Percentiles rank a stretch among this genome's conserved stretches.
Conservation (phyloP, 2,797 vertebrate genomes). For the Myotis pilosus region DNA sequence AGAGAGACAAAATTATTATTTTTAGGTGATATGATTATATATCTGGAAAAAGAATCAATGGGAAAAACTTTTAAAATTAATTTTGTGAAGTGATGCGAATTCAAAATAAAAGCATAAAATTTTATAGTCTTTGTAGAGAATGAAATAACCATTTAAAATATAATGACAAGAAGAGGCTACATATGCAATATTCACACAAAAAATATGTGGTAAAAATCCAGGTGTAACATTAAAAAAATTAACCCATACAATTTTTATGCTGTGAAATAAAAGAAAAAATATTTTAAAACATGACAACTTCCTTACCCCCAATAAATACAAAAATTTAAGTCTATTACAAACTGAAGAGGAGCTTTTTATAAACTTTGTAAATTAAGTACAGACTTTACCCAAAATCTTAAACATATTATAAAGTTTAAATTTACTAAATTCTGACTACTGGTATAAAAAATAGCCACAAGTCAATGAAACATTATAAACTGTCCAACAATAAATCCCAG, state of each 20-base stretch:
- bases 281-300: neutral
- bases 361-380: neutral
- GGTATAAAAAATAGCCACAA: neutral
- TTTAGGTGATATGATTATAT: neutral
- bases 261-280: neutral
- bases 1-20: neutral
- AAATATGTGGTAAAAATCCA: neutral
- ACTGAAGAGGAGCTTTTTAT: neutral
- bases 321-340: neutral
- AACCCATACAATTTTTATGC: neutral
- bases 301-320: neutral
- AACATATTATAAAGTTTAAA: neutral
- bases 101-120: slow-evolving; percentile 20
- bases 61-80: neutral
- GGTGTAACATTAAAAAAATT: neutral
- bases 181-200: slow-evolving; percentile 9
- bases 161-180: neutral
- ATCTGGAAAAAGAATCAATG: neutral
- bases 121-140: slow-evolving; percentile 1
- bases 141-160: slow-evolving; percentile 3
- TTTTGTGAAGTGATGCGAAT: neutral
- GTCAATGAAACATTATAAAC: neutral
- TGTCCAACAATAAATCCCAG: neutral
- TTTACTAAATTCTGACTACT: neutral
- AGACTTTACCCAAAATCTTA: neutral